Conservation (phyloP, 2,888 invertebrate genomes). For the Pilophorus perplexus region DNA sequence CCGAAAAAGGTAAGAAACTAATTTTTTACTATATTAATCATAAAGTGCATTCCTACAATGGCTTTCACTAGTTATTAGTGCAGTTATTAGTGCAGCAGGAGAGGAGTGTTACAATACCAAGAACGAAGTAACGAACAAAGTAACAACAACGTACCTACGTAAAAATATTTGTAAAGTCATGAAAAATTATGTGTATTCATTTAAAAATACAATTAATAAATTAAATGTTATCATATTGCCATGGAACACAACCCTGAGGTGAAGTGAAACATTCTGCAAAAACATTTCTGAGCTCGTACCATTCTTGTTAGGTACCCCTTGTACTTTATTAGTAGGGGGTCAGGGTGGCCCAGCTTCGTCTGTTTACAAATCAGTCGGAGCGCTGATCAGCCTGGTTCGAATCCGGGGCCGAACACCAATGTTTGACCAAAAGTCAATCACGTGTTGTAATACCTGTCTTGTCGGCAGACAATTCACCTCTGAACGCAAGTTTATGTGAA, state of each 20-base stretch:
- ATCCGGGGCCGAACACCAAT: too few relatives aligned
- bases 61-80: too few relatives aligned
- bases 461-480: too few relatives aligned
- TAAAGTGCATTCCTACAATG: too few relatives aligned
- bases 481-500: too few relatives aligned
- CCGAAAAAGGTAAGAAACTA: too few relatives aligned
- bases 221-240: neutral
- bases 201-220: neutral
- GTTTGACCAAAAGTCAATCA: too few relatives aligned
- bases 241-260: conserved; percentile 5
- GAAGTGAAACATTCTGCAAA: conserved; percentile 2
- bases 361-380: too few relatives aligned
- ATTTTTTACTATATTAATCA: too few relatives aligned
- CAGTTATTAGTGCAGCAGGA: neutral
- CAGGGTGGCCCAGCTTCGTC: neutral
- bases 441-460: too few relatives aligned
- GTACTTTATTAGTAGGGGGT: neutral
- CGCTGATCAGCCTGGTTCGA: too few relatives aligned
- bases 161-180: neutral
- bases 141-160: neutral
- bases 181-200: neutral
- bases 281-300: neutral
- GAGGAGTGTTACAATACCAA: neutral
- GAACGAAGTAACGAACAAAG: neutral
- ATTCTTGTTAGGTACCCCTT: neutral